Evolutionary conservation across 1,140 invertebrate genomes (phyloP), one percentile per base, ranked within the genome.

Genomic region (Diorhabda elongata): DNA sequence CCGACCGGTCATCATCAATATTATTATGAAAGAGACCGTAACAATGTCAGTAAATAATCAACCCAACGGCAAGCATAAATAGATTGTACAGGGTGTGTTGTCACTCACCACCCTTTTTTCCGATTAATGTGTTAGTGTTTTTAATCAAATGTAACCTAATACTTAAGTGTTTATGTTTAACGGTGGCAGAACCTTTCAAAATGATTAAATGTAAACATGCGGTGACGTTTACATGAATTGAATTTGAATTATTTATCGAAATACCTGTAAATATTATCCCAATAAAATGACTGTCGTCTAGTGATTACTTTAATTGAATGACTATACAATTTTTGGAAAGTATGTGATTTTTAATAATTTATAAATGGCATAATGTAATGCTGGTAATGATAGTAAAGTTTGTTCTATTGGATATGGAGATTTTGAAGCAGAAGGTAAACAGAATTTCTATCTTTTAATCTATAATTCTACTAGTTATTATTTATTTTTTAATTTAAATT

Each of bases 61-160:
- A 52, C 57, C 57, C 43, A 64, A 47, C 61, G 64, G 26, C 65
- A 67, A 67, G 58, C 61, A 61, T 67, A 60, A 67, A 67, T 61
- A 67, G 65, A 67, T 67, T 67, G 65, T 62, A 66, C 63, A 64
- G 69, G 60, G 64, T 70, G 67, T 70, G 64, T 67, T 45, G 61
- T 67, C 71, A 44, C 44, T 52, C 56, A 47, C 66, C 69, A 70
- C 71, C 71, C 69, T 72, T 72, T 72, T 57, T 47, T 65, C 68
- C 67, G 68, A 68, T 74, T 74, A 72, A 70, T 73, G 73, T 73
- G 73, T 73, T 73, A 68, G 73, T 76, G 73, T 74, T 74, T 74
- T 73, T 76, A 76, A 75, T 76, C 73, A 74, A 76, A 73, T 75
- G 73, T 75, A 75, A 76, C 69, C 67, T 71, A 76, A 76, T 76